phyloP scores from a whole-genome alignment of 2,113 vertebrate genomes.

The Seriola quinqueradiata region DNA sequence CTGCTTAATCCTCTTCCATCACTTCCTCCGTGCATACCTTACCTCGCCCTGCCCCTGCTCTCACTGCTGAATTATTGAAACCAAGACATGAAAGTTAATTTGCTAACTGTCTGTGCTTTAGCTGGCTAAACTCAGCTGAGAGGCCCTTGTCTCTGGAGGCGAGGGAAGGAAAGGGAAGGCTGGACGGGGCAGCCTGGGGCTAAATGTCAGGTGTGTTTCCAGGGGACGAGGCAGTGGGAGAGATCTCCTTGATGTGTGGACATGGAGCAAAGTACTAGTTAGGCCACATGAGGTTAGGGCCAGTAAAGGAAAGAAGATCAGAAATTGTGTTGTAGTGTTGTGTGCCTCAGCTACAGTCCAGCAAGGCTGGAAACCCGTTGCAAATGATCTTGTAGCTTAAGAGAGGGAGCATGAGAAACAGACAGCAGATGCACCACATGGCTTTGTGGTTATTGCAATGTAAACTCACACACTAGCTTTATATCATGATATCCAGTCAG shows the following conservation, averaged over 20 bases:
- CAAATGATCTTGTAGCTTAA: slow-evolving; percentile 13
- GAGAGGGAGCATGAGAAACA: slow-evolving; percentile 15
- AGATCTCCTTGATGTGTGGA: slow-evolving; percentile 76
- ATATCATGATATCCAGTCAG: slow-evolving; percentile 16
- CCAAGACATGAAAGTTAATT: slow-evolving; percentile 83
- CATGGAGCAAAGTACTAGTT: slow-evolving; percentile 55
- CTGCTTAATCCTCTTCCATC: slow-evolving; percentile 48
- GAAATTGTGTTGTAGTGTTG: background rate
- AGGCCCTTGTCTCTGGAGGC: slow-evolving; percentile 78
- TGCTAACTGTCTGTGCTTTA: slow-evolving; percentile 83
- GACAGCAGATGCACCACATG: background rate
- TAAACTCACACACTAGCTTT: slow-evolving; percentile 22
- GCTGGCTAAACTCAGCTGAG: slow-evolving; percentile 79
- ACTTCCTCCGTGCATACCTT: slow-evolving; percentile 59
- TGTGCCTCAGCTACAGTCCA: background rate
- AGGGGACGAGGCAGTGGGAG: slow-evolving; percentile 62
- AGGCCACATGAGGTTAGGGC: slow-evolving; percentile 21
- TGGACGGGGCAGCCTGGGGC: slow-evolving; percentile 76
- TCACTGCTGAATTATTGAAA: slow-evolving; percentile 82
- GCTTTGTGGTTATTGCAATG: slow-evolving; percentile 16
- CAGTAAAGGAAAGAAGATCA: slow-evolving; percentile 19
- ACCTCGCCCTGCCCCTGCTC: slow-evolving; percentile 54
- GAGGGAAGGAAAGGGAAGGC: slow-evolving; percentile 35
- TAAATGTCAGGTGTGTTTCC: slow-evolving; percentile 82
- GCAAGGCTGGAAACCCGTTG: slow-evolving; percentile 5